phyloP scores from a whole-genome alignment of 1,140 invertebrate species.

The Lasioglossum albipes region DNA sequence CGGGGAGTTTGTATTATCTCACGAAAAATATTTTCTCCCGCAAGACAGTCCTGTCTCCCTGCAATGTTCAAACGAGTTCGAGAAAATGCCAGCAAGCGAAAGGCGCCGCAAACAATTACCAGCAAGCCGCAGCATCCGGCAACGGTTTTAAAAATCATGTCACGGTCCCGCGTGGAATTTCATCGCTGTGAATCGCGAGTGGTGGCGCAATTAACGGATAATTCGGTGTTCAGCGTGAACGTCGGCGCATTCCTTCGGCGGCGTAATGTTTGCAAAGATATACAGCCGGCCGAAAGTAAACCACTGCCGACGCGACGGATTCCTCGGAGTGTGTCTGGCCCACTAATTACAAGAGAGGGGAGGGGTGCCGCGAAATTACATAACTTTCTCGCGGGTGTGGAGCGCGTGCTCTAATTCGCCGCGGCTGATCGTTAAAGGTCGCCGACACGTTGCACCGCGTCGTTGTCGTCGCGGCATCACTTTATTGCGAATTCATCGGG shows the following conservation, averaged over 20 bases:
- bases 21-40: no score
- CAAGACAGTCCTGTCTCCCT: no score
- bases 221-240: slow-evolving; percentile 36
- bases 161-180: not conserved
- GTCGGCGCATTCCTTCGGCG: slow-evolving; percentile 37
- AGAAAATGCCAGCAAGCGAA: no score
- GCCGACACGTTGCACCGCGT: not conserved
- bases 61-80: no score
- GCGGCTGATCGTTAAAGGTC: slow-evolving; percentile 64
- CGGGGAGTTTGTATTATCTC: no score
- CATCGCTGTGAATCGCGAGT: not conserved
- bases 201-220: slow-evolving; percentile 22
- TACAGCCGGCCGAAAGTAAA: slow-evolving; percentile 44
- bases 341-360: slow-evolving; percentile 58
- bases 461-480: not conserved
- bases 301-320: slow-evolving; percentile 47
- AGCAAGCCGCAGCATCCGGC: no score
- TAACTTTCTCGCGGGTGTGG: slow-evolving; percentile 57
- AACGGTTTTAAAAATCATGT: slow-evolving; percentile 15
- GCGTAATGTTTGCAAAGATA: slow-evolving; percentile 62
- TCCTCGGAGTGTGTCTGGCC: slow-evolving; percentile 19
- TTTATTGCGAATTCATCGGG: slow-evolving; percentile 65
- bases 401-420: slow-evolving; percentile 62
- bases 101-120: no score
- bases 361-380: slow-evolving; percentile 55